Evolutionary conservation across 2,113 vertebrate species (phyloP), one percentile per base, ranked within the genome.

Genomic region (Festucalex cinctus): DNA sequence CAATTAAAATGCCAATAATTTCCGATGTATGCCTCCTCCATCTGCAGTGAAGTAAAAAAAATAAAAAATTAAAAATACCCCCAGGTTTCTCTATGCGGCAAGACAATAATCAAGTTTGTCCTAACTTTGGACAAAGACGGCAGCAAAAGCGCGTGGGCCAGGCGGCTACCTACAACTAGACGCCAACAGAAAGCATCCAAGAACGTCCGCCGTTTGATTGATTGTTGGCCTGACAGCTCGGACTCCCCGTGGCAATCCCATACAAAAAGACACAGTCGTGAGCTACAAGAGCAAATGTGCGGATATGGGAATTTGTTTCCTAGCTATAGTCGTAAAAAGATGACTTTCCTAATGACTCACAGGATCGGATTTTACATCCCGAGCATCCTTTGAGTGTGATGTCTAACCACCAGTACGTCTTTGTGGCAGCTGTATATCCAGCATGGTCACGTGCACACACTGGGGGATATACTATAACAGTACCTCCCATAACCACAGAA

Each of bases 321-420:
- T 12, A 62, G 56, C 70, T 66, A 48, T 60, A 35, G 61, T 48
- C 53, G 51, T 26, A 51, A 63, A 49, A 66, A 28, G 74, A 57
- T 46, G 32, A 67, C 72, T 71, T 74, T 82, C 41, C 75, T 66
- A 59, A 75, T 66, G 60, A 62, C 41, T 70, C 46, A 9, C 13
- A 0, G 54, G 22, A 74, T 65, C 66, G 66, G 28, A 68, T 56
- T 76, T 62, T 39, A 46, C 56, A 63, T 74, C 69, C 68, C 48
- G 65, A 60, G 60, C 62, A 79, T 77, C 63, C 65, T 77, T 72
- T 58, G 53, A 69, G 66, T 66, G 66, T 75, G 66, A 81, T 66
- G 53, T 74, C 66, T 76, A 54, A 59, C 48, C 46, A 32, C 16
- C 65, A 8, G 16, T 73, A 67, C 68, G 68, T 63, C 37, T 57